Conservation (phyloP, 2,888 invertebrate genomes). For the Thymelicus sylvestris region DNA sequence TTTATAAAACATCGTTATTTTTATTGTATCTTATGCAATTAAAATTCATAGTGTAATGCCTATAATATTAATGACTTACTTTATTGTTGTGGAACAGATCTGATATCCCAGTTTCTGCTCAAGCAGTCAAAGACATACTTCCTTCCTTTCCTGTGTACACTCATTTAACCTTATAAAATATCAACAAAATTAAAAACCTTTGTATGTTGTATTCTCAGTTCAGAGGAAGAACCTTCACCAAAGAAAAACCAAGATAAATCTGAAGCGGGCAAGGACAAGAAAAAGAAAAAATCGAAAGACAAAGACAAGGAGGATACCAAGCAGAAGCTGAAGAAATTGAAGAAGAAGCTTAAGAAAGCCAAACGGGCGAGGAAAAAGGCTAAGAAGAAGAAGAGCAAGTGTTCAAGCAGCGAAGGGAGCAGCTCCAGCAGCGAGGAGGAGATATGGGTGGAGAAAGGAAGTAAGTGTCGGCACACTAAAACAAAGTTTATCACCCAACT, state of each 20-base stretch:
- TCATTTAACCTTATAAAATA: background rate
- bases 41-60: too few relatives aligned
- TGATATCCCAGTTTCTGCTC: too few relatives aligned
- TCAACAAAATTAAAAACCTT: background rate
- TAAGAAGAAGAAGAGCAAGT: slow-evolving; percentile 71
- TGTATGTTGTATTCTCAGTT: slow-evolving; percentile 53
- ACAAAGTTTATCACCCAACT: too few relatives aligned
- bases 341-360: slow-evolving; percentile 80
- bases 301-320: slow-evolving; percentile 81
- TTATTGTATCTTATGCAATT: too few relatives aligned
- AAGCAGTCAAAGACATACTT: too few relatives aligned
- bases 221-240: slow-evolving; percentile 75
- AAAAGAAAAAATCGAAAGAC: slow-evolving; percentile 71
- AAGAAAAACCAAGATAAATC: slow-evolving; percentile 47
- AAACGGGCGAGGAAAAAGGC: slow-evolving; percentile 83
- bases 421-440: slow-evolving; percentile 77
- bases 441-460: slow-evolving; percentile 89
- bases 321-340: slow-evolving; percentile 83
- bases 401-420: slow-evolving; percentile 69
- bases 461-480: slow-evolving; percentile 52
- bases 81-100: too few relatives aligned
- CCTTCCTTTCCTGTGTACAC: too few relatives aligned
- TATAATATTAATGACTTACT: too few relatives aligned
- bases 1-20: too few relatives aligned
- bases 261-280: slow-evolving; percentile 72